Evolutionary conservation across 2,113 vertebrate species (phyloP).

Genomic region (Plotosus lineatus): DNA sequence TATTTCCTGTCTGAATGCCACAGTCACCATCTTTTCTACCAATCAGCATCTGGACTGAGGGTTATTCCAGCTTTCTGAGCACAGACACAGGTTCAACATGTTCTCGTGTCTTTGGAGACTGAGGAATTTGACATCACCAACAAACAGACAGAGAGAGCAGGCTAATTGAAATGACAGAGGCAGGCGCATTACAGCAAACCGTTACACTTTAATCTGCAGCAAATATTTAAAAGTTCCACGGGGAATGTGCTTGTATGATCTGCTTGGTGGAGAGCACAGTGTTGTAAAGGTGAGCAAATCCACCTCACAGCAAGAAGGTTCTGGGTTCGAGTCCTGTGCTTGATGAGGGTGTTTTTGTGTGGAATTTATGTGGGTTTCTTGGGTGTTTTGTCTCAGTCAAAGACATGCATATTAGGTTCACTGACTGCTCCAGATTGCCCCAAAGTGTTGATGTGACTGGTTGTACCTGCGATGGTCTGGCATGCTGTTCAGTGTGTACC

Average conservation of each 20-base stretch:
- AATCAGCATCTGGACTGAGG: background rate
- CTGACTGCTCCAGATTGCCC: too few relatives aligned
- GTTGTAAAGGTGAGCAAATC: too few relatives aligned
- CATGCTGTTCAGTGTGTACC: too few relatives aligned
- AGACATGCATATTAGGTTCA: too few relatives aligned
- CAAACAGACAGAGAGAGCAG: conserved; percentile 30
- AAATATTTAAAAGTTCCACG: conserved; percentile 19
- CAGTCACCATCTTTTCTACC: background rate
- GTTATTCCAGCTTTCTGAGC: background rate
- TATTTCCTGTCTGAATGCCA: conserved; percentile 19
- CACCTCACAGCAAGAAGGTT: too few relatives aligned
- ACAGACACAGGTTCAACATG: conserved; percentile 27
- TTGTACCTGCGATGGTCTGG: too few relatives aligned
- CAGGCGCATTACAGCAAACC: conserved; percentile 27
- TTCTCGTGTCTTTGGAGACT: conserved; percentile 38
- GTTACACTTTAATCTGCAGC: conserved; percentile 20
- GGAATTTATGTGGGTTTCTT: too few relatives aligned
- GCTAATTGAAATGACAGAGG: background rate
- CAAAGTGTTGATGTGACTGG: too few relatives aligned
- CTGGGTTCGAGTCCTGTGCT: too few relatives aligned
- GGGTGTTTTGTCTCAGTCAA: too few relatives aligned
- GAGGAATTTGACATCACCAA: conserved; percentile 28
- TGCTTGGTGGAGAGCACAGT: too few relatives aligned
- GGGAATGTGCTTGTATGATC: background rate
- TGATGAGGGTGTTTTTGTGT: too few relatives aligned